Conservation (phyloP, 1,140 invertebrate species). For the Venustaconcha ellipsiformis region DNA sequence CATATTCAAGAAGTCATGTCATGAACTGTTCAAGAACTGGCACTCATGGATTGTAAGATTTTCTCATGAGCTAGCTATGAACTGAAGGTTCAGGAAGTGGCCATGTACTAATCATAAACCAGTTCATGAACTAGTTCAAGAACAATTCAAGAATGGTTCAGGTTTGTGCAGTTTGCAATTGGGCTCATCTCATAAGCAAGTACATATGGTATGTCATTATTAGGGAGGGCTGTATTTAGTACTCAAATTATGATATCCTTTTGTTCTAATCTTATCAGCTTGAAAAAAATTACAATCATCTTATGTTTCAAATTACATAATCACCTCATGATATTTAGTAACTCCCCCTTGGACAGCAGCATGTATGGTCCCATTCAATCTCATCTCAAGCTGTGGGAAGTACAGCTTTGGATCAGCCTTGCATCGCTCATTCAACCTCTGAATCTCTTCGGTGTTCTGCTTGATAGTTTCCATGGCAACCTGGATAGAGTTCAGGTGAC, state of each 20-base stretch:
- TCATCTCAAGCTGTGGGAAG: conserved; percentile 79
- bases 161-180: no score
- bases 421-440: conserved; percentile 34
- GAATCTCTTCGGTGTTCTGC: conserved; percentile 51
- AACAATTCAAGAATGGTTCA: no score
- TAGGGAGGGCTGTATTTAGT: neutral
- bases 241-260: neutral
- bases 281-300: neutral
- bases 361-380: conserved; percentile 72
- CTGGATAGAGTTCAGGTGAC: conserved; percentile 49
- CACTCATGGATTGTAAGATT: no score
- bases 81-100: no score
- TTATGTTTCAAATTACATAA: neutral
- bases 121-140: no score
- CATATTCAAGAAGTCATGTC: no score
- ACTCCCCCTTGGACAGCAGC: conserved; percentile 63
- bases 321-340: conserved; percentile 63
- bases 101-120: no score
- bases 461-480: conserved; percentile 59
- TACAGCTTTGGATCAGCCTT: conserved; percentile 29
- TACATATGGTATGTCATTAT: no score
- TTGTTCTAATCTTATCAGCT: neutral
- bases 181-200: no score
- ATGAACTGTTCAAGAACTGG: no score
- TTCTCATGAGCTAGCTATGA: no score